phyloP scores from a whole-genome alignment of 2,113 vertebrate genomes.

The Telmatochromis sp. region DNA sequence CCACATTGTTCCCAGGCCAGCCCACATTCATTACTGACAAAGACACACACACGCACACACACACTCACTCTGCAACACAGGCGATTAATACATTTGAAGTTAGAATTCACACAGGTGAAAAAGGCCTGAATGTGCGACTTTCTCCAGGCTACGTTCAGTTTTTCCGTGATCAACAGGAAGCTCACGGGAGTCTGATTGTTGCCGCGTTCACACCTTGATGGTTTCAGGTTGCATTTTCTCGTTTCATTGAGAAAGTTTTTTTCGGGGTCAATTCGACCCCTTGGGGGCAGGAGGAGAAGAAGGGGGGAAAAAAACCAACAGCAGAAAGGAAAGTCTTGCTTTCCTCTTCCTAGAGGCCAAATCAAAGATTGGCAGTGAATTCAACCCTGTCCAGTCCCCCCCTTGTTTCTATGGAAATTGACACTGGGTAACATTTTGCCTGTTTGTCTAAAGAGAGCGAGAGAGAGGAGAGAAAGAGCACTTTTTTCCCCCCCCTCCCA shows the following conservation, averaged over 20 bases:
- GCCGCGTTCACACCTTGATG: constrained; percentile 26
- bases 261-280: constrained; percentile 26
- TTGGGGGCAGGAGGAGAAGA: constrained; percentile 1
- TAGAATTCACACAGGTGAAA: constrained; percentile 24
- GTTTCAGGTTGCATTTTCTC: constrained; percentile 41
- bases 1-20: constrained; percentile 75
- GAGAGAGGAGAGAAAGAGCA: constrained; percentile 14
- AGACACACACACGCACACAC: constrained; percentile 38
- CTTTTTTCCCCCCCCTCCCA: constrained; percentile 10
- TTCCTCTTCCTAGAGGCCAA: constrained; percentile 22
- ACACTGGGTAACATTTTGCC: constrained; percentile 64
- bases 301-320: neutral
- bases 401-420: constrained; percentile 71
- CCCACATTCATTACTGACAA: constrained; percentile 76
- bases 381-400: constrained; percentile 35
- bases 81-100: constrained; percentile 41
- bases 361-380: constrained; percentile 50
- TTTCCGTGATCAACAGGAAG: constrained; percentile 5
- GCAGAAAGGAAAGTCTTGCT: constrained; percentile 15
- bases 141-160: neutral
- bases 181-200: neutral
- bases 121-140: neutral
- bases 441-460: constrained; percentile 28
- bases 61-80: constrained; percentile 19
- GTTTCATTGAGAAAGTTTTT: constrained; percentile 27